These are phyloP conservation scores for Cerceris ruficornis DNA, from an alignment of 2,888 invertebrate species.

Conservation along the genomic window DNA sequence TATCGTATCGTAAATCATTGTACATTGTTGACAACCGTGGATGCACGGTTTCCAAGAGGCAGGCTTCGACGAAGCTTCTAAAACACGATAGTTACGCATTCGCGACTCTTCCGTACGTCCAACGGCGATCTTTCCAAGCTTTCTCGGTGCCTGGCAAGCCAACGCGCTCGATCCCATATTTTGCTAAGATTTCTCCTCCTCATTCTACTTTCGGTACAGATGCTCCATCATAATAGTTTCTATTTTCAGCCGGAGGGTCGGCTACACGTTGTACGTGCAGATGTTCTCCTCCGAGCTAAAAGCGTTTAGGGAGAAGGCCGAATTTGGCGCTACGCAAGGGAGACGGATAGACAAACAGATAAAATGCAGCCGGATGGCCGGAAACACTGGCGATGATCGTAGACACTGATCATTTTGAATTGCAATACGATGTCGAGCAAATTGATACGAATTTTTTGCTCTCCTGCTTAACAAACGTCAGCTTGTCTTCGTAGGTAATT, in stretches of 20 bases:
- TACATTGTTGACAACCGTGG: not conserved
- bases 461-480: not conserved
- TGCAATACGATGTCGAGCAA: not conserved
- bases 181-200: constrained; percentile 50
- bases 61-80: not conserved
- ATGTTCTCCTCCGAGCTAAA: constrained; percentile 59
- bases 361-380: constrained; percentile 12
- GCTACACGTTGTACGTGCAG: constrained; percentile 58
- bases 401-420: not conserved
- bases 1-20: no score
- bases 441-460: not conserved
- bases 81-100: not conserved
- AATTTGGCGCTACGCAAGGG: constrained; percentile 26
- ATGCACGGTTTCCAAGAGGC: not conserved
- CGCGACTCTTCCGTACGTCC: not conserved
- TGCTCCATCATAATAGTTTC: constrained; percentile 68
- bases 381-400: not conserved
- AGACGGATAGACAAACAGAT: constrained; percentile 44
- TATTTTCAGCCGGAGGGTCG: constrained; percentile 66
- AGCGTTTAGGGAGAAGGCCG: constrained; percentile 55
- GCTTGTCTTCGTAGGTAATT: no score
- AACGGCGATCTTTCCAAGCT: constrained; percentile 19
- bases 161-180: constrained; percentile 39
- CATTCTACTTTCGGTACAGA: constrained; percentile 56
- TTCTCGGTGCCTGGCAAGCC: constrained; percentile 18